These are phyloP conservation scores for Halyomorpha halys DNA, from an alignment of 1,140 invertebrate species.

Conservation along the genomic window DNA sequence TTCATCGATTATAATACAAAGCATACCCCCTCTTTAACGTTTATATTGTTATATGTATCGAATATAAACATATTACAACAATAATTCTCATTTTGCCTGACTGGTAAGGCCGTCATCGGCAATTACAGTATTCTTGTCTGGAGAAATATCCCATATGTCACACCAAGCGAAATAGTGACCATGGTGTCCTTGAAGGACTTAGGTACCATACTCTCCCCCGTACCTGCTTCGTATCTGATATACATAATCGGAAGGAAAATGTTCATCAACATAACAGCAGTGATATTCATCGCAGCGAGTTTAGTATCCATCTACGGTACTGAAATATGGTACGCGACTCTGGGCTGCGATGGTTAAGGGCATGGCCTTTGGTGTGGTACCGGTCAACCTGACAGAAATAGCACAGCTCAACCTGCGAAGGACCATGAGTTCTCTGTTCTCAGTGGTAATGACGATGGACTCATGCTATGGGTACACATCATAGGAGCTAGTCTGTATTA, in stretches of 20 bases:
- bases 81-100: no score
- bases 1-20: no score
- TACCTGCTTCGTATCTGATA: conserved; percentile 43
- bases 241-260: conserved; percentile 63
- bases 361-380: conserved; percentile 60
- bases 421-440: conserved; percentile 57
- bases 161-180: conserved; percentile 23
- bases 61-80: no score
- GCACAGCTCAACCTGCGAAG: conserved; percentile 34
- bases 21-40: no score
- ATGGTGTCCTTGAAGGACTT: conserved; percentile 32
- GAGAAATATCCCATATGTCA: conserved; percentile 17
- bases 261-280: conserved; percentile 53
- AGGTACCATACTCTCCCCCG: conserved; percentile 31
- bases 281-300: conserved; percentile 23
- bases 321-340: conserved; percentile 33
- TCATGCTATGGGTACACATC: conserved; percentile 61
- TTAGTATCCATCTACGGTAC: conserved; percentile 3
- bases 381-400: conserved; percentile 79
- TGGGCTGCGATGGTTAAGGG: conserved; percentile 55
- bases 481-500: conserved; percentile 65
- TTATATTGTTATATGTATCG: no score
- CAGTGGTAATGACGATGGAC: conserved; percentile 65
- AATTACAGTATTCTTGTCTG: conserved; percentile 17
- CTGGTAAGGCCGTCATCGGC: conserved; percentile 29